Base-by-base conservation (phyloP, 1,140 invertebrate genomes). In the Pseudomyrmex pallidus region DNA sequence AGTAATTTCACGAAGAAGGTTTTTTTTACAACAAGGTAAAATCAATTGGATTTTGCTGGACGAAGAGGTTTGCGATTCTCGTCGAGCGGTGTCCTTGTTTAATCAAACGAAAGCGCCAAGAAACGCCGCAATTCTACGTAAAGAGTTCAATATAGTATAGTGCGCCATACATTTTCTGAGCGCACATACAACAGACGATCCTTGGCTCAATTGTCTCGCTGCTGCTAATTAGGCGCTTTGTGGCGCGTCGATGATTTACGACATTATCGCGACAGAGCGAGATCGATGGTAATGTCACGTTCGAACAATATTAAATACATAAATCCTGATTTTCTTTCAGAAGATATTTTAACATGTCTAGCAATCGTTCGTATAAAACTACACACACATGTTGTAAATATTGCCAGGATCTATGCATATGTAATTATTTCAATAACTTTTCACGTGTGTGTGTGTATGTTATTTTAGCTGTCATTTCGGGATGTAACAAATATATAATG, bases 221-320 rank as follows among this genome's bases (percentile, higher is more conserved):
- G 7, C n/a, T 70, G 54, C 66, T 80, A 80, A 80, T 80, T 72
- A 80, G 76, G n/a, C 66, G 44, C 66, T 80, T 72, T 70, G 66
- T 48, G n/a, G 66, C 22, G 20, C 8, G n/a, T 17, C 44, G 35
- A 57, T 78, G 76, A 72, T 72, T 80, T 80, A 72, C 12, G n/a
- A 15, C n/a, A n/a, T 59, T 50, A 17, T 12, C 22, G 20, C 20
- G 44, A 80, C 22, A 72, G 52, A 78, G 20, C 12, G 76, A 59
- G 54, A 78, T 78, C 63, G 44, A 78, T 78, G 12, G 44, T 10
- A 12, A 66, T 67, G 59, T 52, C 25, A n/a, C 48, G 22, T 68
- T 9, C 76, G 44, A 70, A 13, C 1, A 17, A 48, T 80, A 72
- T 80, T 78, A 78, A 13, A 70, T 44, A 68, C 54, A 72, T 80